phyloP scores from a whole-genome alignment of 2,888 invertebrate genomes.

The Melieria picta region DNA sequence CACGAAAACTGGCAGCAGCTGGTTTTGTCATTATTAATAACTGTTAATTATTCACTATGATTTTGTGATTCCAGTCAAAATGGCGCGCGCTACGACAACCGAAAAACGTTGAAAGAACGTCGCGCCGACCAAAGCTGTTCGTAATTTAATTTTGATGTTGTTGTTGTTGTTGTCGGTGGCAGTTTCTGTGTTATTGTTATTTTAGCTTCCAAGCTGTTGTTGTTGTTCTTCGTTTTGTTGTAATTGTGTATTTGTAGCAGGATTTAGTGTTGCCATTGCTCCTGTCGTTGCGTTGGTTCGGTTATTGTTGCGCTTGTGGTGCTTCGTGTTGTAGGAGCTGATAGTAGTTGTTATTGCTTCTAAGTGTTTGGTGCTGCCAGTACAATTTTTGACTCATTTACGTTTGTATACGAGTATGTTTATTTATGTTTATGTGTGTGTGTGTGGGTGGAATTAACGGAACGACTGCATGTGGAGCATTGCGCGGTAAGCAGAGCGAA shows the following conservation, averaged over 20 bases:
- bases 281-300: too few species aligned
- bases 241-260: too few species aligned
- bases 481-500: conserved; percentile 18
- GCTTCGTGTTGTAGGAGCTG: too few species aligned
- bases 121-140: conserved; percentile 1
- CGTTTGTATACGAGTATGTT: background rate
- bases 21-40: conserved; percentile 64
- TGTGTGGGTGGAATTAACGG: background rate
- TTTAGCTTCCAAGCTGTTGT: too few species aligned
- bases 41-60: conserved; percentile 63
- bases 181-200: too few species aligned
- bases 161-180: conserved; percentile 10
- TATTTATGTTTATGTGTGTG: conserved; percentile 3
- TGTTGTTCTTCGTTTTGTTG: too few species aligned
- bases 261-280: too few species aligned
- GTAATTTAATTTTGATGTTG: conserved; percentile 2
- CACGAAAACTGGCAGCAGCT: conserved; percentile 50
- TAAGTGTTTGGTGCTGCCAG: too few species aligned
- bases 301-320: too few species aligned
- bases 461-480: conserved; percentile 20
- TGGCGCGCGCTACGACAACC: conserved; percentile 19
- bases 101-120: conserved; percentile 4
- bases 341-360: too few species aligned
- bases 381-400: too few species aligned
- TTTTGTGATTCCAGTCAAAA: conserved; percentile 20